Evolutionary conservation across 1,140 invertebrate genomes (phyloP).

Genomic region (Drosophila albomicans): DNA sequence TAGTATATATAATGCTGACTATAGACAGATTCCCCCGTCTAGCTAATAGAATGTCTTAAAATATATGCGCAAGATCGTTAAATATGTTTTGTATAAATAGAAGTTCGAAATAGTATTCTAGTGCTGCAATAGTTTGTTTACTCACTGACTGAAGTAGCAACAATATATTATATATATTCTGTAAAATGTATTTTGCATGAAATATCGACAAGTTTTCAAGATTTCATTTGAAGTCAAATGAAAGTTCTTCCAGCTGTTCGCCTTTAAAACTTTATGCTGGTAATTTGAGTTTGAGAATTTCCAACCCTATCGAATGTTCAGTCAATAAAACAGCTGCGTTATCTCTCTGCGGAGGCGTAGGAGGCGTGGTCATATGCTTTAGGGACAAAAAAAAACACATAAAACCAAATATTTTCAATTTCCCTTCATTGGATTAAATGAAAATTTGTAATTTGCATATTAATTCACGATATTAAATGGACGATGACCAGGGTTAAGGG

Average conservation of each 20-base stretch:
- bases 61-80: conserved; percentile 11
- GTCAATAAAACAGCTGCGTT: conserved; percentile 19
- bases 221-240: background rate
- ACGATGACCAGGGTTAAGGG: conserved; percentile 2
- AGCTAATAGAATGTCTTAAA: conserved; percentile 9
- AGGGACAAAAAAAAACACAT: background rate
- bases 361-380: background rate
- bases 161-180: background rate
- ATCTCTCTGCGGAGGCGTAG: background rate
- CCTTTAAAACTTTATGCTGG: background rate
- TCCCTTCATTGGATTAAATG: conserved; percentile 42
- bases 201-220: background rate
- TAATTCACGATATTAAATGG: conserved; percentile 65
- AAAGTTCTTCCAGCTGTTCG: background rate
- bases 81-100: conserved; percentile 16
- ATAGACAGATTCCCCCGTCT: background rate
- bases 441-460: conserved; percentile 69
- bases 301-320: background rate
- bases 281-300: background rate
- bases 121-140: background rate
- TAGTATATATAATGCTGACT: background rate
- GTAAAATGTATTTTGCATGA: background rate
- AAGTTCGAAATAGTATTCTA: background rate
- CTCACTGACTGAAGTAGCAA: background rate
- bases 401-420: conserved; percentile 48